phyloP scores from a whole-genome alignment of 2,888 invertebrate genomes.

The Cylindroiulus punctatus region DNA sequence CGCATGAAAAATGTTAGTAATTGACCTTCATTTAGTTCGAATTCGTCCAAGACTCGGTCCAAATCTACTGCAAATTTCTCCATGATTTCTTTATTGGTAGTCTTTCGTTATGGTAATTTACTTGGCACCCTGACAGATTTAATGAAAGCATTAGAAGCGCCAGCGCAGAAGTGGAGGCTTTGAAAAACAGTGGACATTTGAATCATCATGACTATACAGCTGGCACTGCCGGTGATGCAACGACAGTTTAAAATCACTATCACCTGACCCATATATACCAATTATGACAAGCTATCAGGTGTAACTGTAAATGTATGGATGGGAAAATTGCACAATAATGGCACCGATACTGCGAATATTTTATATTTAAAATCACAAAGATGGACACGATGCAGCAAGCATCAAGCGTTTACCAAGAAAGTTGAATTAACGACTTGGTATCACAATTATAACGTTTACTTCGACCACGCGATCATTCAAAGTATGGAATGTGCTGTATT shows the following conservation, averaged over 20 bases:
- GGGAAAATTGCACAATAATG: background rate
- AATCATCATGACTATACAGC: background rate
- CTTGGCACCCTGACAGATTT: background rate
- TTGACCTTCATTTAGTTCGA: conserved; percentile 77
- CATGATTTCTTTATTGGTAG: conserved; percentile 64
- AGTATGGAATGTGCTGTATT: no score
- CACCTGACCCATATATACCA: background rate
- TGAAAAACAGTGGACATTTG: background rate
- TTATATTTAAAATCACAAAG: no score
- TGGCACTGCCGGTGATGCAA: background rate
- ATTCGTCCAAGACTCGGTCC: conserved; percentile 85
- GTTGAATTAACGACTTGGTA: no score
- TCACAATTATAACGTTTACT: no score
- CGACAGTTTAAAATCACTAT: background rate
- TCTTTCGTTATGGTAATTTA: background rate
- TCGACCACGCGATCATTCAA: no score
- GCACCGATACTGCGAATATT: no score
- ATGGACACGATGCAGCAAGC: no score
- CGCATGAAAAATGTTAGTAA: background rate
- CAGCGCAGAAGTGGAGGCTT: background rate
- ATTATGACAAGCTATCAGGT: background rate
- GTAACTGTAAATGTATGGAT: background rate
- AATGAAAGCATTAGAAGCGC: background rate
- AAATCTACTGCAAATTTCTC: conserved; percentile 77
- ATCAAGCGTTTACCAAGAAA: no score